These are phyloP conservation scores for human DNA, from an alignment of 2,113 vertebrate species.

Conservation along the genomic window GRCh38 chr1:89052001-89052500, in stretches of 20 bases:
- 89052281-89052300: neutral
- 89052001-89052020: neutral
- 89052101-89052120: neutral
- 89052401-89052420: neutral
- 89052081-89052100: neutral
- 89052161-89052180: neutral
- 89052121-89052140: neutral
- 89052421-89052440: neutral
- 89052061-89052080: neutral
- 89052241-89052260: neutral
- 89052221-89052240: neutral
- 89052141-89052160: neutral
- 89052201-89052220: neutral
- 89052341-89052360: neutral
- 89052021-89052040: neutral
- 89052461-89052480: neutral
- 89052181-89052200: neutral
- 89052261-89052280: neutral
- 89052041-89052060: neutral
- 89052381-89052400: neutral
- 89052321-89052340: neutral
- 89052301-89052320: neutral
- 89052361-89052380: neutral
- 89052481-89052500: neutral
- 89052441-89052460: neutral